Evolutionary conservation across 2,113 vertebrate genomes (phyloP).

Genomic region (Aegithalos caudatus): DNA sequence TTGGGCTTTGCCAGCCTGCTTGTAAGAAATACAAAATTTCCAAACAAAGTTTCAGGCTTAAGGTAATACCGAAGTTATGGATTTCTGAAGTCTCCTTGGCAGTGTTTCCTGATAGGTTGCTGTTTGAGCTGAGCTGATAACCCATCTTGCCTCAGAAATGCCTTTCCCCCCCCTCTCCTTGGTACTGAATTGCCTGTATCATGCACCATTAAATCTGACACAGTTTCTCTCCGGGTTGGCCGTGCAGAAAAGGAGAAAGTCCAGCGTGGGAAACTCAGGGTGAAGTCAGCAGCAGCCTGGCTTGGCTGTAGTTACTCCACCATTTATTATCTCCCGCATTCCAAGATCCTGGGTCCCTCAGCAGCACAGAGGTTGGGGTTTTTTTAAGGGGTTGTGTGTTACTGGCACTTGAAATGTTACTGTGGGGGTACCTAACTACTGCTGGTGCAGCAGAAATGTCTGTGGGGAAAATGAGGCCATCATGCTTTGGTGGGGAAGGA

Average conservation of each 20-base stretch:
- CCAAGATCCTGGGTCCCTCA: neutral
- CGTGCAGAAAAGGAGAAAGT: neutral
- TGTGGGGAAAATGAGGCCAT: neutral
- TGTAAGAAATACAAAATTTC: conserved; percentile 36
- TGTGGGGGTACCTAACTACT: fast-evolving
- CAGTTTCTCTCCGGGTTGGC: neutral
- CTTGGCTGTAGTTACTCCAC: neutral
- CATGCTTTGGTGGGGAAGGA: neutral
- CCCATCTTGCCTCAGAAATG: neutral
- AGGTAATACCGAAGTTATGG: conserved; percentile 43
- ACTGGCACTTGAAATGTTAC: neutral
- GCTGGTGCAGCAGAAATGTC: neutral
- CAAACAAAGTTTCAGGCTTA: conserved; percentile 52
- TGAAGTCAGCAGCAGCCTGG: neutral
- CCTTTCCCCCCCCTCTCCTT: neutral
- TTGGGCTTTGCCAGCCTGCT: conserved; percentile 34
- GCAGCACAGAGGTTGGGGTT: neutral
- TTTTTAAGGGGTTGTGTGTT: neutral
- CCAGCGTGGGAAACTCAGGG: neutral
- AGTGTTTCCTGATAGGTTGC: neutral
- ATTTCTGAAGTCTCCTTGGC: neutral
- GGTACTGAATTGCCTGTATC: conserved; percentile 15
- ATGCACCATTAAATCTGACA: conserved; percentile 28
- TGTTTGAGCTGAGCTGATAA: conserved; percentile 39
- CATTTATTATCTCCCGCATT: neutral